These are phyloP conservation scores for Cavia porcellus DNA, from an alignment of 2,113 vertebrate genomes.

Conservation along the genomic window DNA sequence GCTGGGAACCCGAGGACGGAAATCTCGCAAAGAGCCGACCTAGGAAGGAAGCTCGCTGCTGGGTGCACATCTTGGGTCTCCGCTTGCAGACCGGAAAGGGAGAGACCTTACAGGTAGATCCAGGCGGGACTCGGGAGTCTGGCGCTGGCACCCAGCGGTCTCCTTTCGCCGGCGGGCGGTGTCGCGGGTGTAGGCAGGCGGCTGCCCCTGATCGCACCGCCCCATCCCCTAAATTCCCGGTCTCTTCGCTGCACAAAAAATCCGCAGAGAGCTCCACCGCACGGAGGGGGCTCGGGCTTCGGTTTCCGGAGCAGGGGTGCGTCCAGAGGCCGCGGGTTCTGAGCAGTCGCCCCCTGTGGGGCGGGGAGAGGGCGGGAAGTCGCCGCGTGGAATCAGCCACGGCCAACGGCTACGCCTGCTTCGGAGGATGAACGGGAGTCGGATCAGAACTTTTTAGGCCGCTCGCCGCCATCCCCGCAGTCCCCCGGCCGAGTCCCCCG, in stretches of 20 bases:
- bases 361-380: constrained; percentile 54
- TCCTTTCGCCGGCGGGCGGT: neutral
- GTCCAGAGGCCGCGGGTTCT: neutral
- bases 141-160: constrained; percentile 33
- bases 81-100: neutral
- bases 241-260: neutral
- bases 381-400: neutral
- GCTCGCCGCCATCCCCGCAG: constrained; percentile 40
- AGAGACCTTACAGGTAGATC: constrained; percentile 5
- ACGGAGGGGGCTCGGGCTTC: neutral
- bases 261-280: neutral
- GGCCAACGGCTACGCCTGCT: constrained; percentile 47
- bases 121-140: constrained; percentile 27
- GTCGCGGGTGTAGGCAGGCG: neutral
- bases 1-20: neutral
- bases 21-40: neutral
- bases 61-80: neutral
- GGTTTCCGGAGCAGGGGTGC: constrained; percentile 29
- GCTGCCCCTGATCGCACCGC: neutral
- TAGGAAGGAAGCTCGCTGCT: constrained; percentile 39
- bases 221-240: neutral
- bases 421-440: constrained; percentile 80
- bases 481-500: constrained; percentile 26
- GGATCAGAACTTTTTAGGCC: constrained; percentile 85
- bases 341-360: neutral